Evolutionary conservation across 2,888 invertebrate species (phyloP).

Genomic region (Matsumyia berberina): DNA sequence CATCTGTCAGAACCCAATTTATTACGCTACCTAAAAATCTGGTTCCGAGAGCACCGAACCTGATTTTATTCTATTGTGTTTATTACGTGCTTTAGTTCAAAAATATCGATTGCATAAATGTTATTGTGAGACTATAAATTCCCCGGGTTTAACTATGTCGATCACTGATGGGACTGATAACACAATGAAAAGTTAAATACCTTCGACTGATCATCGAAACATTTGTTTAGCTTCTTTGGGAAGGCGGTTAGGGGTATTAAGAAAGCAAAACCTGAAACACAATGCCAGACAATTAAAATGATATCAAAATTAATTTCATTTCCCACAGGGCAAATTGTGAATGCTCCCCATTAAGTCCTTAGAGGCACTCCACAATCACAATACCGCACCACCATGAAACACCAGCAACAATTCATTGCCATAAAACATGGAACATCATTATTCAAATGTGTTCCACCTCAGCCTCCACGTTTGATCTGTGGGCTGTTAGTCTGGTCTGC

Average conservation of each 20-base stretch:
- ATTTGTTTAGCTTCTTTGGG: slow-evolving; percentile 11
- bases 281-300: slow-evolving; percentile 65
- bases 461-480: slow-evolving; percentile 50
- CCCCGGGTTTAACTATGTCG: slow-evolving; percentile 38
- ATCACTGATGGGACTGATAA: slow-evolving; percentile 15
- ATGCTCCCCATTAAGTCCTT: slow-evolving; percentile 3
- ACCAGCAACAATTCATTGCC: slow-evolving; percentile 62
- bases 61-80: slow-evolving; percentile 35
- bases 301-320: slow-evolving; percentile 68
- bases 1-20: slow-evolving; percentile 48
- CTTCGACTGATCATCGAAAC: slow-evolving; percentile 36
- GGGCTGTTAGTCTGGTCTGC: slow-evolving; percentile 26
- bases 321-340: slow-evolving; percentile 33
- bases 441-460: slow-evolving; percentile 73
- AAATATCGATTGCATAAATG: slow-evolving; percentile 68
- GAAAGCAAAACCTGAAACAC: slow-evolving; percentile 3
- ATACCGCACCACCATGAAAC: slow-evolving; percentile 43
- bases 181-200: slow-evolving; percentile 26
- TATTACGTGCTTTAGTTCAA: slow-evolving; percentile 46
- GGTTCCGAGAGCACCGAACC: slow-evolving; percentile 32
- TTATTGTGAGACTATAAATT: slow-evolving; percentile 48
- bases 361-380: slow-evolving; percentile 27
- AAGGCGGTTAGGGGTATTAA: too few species aligned
- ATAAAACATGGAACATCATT: slow-evolving; percentile 71
- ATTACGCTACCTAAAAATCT: slow-evolving; percentile 25